These are phyloP conservation scores for Desoria tigrina DNA, from an alignment of 2,888 invertebrate species.

Conservation along the genomic window DNA sequence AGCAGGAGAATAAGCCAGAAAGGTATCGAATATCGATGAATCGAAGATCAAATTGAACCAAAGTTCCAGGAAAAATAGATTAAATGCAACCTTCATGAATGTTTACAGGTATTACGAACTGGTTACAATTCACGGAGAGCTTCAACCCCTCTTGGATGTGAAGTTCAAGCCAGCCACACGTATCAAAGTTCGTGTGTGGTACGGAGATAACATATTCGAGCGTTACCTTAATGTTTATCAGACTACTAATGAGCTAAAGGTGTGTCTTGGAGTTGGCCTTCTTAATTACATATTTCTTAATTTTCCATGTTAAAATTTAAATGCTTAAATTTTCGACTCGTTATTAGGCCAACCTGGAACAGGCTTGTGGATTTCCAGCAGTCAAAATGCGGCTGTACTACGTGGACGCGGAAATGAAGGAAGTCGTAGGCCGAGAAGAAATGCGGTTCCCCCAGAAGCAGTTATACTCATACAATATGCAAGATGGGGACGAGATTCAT, in stretches of 20 bases:
- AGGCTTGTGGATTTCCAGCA: slow-evolving; percentile 77
- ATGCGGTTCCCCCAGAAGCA: slow-evolving; percentile 86
- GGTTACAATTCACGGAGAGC: slow-evolving; percentile 79
- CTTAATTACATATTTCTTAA: slow-evolving; percentile 4
- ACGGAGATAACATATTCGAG: slow-evolving; percentile 60
- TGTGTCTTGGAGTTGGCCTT: slow-evolving; percentile 17
- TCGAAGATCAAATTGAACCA: slow-evolving; percentile 13
- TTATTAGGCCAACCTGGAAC: slow-evolving; percentile 62
- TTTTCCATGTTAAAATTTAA: neutral
- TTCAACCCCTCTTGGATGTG: slow-evolving; percentile 85
- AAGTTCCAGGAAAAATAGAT: neutral
- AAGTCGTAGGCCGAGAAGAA: slow-evolving; percentile 73
- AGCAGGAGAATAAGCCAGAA: slow-evolving; percentile 77
- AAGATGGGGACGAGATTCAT: slow-evolving; percentile 86
- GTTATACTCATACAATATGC: slow-evolving; percentile 86
- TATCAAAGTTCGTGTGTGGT: slow-evolving; percentile 81
- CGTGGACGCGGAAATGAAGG: slow-evolving; percentile 70
- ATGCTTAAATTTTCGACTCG: neutral
- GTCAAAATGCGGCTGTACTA: slow-evolving; percentile 86
- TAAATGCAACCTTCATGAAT: neutral
- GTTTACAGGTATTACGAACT: slow-evolving; percentile 74
- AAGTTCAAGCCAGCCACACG: slow-evolving; percentile 73
- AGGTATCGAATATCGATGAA: slow-evolving; percentile 67
- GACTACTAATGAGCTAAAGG: slow-evolving; percentile 75
- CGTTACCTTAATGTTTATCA: slow-evolving; percentile 70